Base-by-base conservation (phyloP, 2,888 invertebrate species). In the Prosopocoilus inquinatus region DNA sequence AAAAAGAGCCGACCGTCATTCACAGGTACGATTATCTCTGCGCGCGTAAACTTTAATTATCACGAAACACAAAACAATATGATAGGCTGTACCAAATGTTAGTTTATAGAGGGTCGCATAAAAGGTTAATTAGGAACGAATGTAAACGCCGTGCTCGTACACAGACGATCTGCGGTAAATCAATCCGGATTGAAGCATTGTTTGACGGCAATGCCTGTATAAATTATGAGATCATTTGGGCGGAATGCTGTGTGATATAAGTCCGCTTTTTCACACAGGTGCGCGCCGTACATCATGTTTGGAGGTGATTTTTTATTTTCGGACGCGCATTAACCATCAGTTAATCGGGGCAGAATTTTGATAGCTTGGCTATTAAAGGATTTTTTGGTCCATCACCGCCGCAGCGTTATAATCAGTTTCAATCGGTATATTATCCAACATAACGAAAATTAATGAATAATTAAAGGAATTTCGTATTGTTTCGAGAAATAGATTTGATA, bases 181-280 rank as follows among this genome's bases (percentile, higher is more conserved):
- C 75, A 75, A 73, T 74, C 73, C 67, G 64, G 66, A 73, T 71
- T 69, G 70, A 69, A 69, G 68, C 67, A 70, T 69, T 70, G 72
- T 73, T 72, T 72, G 72, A 73, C 70, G 69, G 71, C 69, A 70
- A 65, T 65, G 62, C 63, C 66, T 67, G 67, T 66, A 70, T 71
- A 71, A 71, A 71, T 71, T 70, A 71, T 69, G 70, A 67, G 70
- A 67, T 68, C 67, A 68, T 71, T 71, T 67, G 67, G 67, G 64
- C 65, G 68, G 69, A 69, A 70, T 69, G 67, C 65, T 64, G 66
- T 28, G 20, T 67, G 70, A 70, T 70, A 70, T 69, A 59, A 61
- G 57, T 63, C 57, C 53, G 57, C 55, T 56, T 63, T 61, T 71
- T 35, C 69, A 69, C 66, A 70, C 70, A 70, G 70, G 70, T 70